Base-by-base conservation (phyloP, 2,113 vertebrate genomes). In the Istiophorus platypterus region DNA sequence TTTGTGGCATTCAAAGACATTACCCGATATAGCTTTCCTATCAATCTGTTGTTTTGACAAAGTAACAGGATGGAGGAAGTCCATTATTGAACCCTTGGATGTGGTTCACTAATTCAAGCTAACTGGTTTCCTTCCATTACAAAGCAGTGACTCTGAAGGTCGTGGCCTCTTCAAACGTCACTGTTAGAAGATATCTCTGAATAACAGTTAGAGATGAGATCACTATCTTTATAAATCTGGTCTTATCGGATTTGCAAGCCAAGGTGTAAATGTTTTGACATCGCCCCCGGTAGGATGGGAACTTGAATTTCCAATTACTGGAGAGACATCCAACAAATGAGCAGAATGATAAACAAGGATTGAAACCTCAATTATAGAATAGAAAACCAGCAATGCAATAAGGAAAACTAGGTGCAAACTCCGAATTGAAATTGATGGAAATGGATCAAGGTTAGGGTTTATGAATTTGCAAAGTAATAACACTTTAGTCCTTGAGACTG, bases 1-100 rank as follows among this genome's bases (percentile, higher is more conserved):
- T 91, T 90, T 91, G 87, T 91, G 69, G 80, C 42, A 56, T 85
- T 86, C 79, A 88, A 88, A 89, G 82, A 81, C 76, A 72, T 54
- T 26, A 81, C 72, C 81, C 69, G 22, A 74, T 84, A 73, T 67
- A 68, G 76, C 79, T 77, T 87, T 85, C 65, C 73, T 68, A 82
- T 86, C 69, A 89, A 62, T 72, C 80, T 66, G 63, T 87, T 86
- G 89, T 91, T 90, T 89, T 80, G 78, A 80, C 61, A 73, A 79
- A 78, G 80, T 65, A 76, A 72, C 41, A 71, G 80, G 59, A 51
- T 39, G 8, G 52, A 65, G 12, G 39, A 13, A 80, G 78, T 83
- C 41, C 31, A 22, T 52, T 66, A 52, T 29, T 72, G 58, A 83
- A 87, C 79, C 49, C 78, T 56, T 52, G 65, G 78, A 71, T 39